phyloP scores from a whole-genome alignment of 92 coral and sea anemone genomes.

The Heteractis magnifica region DNA sequence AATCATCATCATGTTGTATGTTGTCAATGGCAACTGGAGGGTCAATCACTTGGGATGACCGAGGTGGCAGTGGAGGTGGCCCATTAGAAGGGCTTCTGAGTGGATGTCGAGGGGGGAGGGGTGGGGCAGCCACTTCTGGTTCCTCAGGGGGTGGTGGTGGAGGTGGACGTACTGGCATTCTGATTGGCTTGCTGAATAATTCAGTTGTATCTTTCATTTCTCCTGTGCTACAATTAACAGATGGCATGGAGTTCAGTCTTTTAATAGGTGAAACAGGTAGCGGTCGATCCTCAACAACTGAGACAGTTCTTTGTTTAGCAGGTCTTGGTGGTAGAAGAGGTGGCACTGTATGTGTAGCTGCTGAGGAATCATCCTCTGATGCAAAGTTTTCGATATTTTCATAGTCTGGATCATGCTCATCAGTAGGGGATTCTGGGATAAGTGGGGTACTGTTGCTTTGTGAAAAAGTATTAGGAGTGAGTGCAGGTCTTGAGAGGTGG shows the following conservation, averaged over 20 bases:
- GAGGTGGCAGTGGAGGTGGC: slow-evolving; percentile 79
- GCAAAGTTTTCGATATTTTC: slow-evolving; percentile 86
- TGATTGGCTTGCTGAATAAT: slow-evolving; percentile 39
- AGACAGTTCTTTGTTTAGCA: slow-evolving; percentile 58
- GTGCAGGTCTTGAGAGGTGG: slow-evolving; percentile 59
- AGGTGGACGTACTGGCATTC: slow-evolving; percentile 26
- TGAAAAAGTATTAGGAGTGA: slow-evolving; percentile 47
- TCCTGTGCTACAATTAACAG: slow-evolving; percentile 26
- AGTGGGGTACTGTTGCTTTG: slow-evolving; percentile 61
- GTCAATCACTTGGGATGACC: slow-evolving; percentile 45
- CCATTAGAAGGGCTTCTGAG: slow-evolving; percentile 36
- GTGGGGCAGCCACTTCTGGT: slow-evolving; percentile 55
- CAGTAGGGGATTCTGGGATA: slow-evolving; percentile 66
- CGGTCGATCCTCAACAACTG: slow-evolving; percentile 54
- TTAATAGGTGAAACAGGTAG: slow-evolving; percentile 33
- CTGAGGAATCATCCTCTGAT: slow-evolving; percentile 45
- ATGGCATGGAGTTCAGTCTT: slow-evolving; percentile 50
- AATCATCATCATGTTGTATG: slow-evolving; percentile 1
- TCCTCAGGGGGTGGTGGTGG: slow-evolving; percentile 37
- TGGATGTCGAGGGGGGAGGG: slow-evolving; percentile 82
- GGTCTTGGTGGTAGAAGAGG: slow-evolving; percentile 74
- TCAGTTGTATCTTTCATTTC: slow-evolving; percentile 22
- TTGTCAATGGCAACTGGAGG: neutral
- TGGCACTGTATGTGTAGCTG: slow-evolving; percentile 48
- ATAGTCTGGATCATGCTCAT: slow-evolving; percentile 77